Conservation (phyloP, 2,113 vertebrate genomes). For the Hemichromis elongatus region DNA sequence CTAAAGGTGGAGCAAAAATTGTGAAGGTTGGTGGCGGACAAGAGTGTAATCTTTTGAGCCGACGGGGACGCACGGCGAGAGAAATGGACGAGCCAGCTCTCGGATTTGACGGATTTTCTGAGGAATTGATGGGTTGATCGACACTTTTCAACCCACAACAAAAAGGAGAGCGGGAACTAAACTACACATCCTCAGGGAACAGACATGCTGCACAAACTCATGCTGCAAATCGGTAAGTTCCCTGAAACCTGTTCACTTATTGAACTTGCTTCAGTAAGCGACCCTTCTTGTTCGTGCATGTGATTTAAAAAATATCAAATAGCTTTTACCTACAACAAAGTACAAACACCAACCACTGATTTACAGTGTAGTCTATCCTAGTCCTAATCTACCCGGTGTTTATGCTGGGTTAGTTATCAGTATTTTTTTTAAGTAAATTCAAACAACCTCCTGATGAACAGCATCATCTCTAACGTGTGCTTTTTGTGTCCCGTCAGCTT, state of each 20-base stretch:
- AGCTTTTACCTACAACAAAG: neutral
- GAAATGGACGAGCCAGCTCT: neutral
- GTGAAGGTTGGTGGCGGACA: slow-evolving; percentile 36
- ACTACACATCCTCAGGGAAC: slow-evolving; percentile 17
- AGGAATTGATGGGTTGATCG: neutral
- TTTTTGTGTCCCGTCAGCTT: slow-evolving; percentile 68
- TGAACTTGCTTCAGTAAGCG: neutral
- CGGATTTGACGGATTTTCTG: neutral
- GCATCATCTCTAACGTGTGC: neutral
- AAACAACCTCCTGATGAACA: neutral
- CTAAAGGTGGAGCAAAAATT: slow-evolving; percentile 54
- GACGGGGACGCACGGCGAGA: neutral
- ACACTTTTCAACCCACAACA: neutral
- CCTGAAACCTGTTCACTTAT: neutral
- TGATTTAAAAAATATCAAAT: neutral
- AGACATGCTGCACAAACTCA: slow-evolving; percentile 60
- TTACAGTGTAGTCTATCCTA: too few species aligned
- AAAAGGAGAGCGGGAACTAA: neutral
- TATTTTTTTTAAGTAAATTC: neutral
- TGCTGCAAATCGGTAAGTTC: slow-evolving; percentile 61
- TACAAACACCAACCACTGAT: neutral
- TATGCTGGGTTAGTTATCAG: neutral
- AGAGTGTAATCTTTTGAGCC: slow-evolving; percentile 54
- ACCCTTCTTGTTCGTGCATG: neutral
- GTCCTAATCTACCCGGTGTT: neutral